Conservation (phyloP, 2,797 vertebrate genomes). For the Discoglossus pictus region DNA sequence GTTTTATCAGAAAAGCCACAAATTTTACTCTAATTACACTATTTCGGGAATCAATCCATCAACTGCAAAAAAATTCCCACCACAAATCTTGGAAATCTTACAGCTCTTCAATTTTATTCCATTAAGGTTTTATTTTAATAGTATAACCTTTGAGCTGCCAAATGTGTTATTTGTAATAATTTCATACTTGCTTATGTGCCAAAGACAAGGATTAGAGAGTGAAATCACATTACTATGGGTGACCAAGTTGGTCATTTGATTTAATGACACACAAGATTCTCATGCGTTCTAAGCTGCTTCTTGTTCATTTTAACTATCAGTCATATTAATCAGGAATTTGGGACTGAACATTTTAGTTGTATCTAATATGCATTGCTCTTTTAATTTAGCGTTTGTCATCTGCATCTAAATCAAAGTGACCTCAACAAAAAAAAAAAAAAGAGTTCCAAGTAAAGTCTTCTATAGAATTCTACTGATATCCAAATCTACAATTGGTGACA, state of each 20-base stretch:
- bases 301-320: constrained; percentile 21
- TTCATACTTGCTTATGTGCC: constrained; percentile 50
- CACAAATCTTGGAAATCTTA: constrained; percentile 60
- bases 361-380: too few species aligned
- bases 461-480: too few species aligned
- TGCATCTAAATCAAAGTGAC: too few species aligned
- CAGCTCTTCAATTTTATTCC: constrained; percentile 57
- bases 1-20: constrained; percentile 49
- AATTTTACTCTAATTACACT: constrained; percentile 54
- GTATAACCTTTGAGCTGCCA: constrained; percentile 55
- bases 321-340: background rate
- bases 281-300: constrained; percentile 16
- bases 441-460: too few species aligned
- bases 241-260: constrained; percentile 40
- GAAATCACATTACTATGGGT: constrained; percentile 43
- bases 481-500: too few species aligned
- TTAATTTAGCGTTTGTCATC: too few species aligned
- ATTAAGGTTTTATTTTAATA: constrained; percentile 64
- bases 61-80: constrained; percentile 54
- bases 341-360: too few species aligned
- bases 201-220: constrained; percentile 42
- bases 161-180: constrained; percentile 54
- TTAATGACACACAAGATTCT: constrained; percentile 28
- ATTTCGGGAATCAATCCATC: constrained; percentile 54
- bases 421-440: too few species aligned